A percentile compares a stretch with the other conserved stretches of the same genome.
Conservation (phyloP, 64 coral and sea anemone genomes). For the Pachyseris speciosa region DNA sequence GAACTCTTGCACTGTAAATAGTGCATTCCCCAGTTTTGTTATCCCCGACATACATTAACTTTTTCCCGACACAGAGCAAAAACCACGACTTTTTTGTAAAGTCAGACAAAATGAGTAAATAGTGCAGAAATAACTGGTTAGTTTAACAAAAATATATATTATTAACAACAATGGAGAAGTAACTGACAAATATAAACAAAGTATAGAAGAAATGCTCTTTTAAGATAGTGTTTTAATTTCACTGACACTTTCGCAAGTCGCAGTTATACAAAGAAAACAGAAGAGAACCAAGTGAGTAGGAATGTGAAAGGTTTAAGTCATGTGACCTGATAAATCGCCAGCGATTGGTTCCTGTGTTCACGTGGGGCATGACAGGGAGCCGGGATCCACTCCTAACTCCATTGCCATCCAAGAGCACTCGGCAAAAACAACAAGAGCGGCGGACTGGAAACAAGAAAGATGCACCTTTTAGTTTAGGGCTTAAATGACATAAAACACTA, state of each 20-base stretch:
- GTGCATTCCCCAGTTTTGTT: too few species aligned
- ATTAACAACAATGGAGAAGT: too few species aligned
- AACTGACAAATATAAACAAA: too few species aligned
- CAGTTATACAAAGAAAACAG: neutral
- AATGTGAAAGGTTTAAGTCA: neutral
- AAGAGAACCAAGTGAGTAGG: neutral
- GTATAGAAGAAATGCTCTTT: too few species aligned
- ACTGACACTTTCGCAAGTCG: neutral
- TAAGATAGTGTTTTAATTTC: too few species aligned
- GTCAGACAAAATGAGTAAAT: too few species aligned
- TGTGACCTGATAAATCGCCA: neutral
- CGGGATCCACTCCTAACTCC: conserved; percentile 4
- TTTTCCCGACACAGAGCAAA: too few species aligned
- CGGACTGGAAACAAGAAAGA: neutral
- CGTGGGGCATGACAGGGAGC: neutral
- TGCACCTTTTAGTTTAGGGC: neutral
- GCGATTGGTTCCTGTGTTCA: neutral
- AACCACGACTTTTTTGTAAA: too few species aligned
- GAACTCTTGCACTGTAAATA: too few species aligned
- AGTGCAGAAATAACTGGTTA: too few species aligned
- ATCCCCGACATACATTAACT: too few species aligned
- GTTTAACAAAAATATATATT: too few species aligned
- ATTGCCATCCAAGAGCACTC: conserved; percentile 22
- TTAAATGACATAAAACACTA: neutral
- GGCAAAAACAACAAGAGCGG: conserved; percentile 16